Evolutionary conservation across 92 coral and sea anemone genomes (phyloP), one percentile per base, ranked within the genome.

Genomic region (Epizoanthus illoricatus): DNA sequence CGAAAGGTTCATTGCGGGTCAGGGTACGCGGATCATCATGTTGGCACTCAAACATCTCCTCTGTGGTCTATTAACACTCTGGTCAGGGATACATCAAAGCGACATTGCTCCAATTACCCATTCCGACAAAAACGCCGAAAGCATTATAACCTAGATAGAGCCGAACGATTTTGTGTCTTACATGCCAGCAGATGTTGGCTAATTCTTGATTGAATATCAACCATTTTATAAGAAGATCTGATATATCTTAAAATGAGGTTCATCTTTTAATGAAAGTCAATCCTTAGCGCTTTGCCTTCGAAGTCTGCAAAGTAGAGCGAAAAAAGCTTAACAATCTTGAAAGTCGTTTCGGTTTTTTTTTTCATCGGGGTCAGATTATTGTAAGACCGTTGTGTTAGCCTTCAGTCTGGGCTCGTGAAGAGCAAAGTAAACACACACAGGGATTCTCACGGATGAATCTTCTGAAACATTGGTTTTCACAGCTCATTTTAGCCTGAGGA

Each of bases 401-500:
- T 69, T 81, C 16, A 7, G 75, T 80, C 78, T 55, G 41, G 61
- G 55, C 33, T 19, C 67, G 39, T 20, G 1, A 12, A 70, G 28
- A 19, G 67, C 42, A 33, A 13, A 18, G 28, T 3, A 64, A 43
- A 57, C 33, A 20, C 17, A 21, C 59, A 16, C 15, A 16, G 43
- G 73, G 49, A 40, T 39, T 33, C 73, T 68, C 52, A 68, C 73
- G 5, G 9, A 16, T 16, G n/a, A 13, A 43, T 63, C 23, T 23
- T 20, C 20, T 64, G 23, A 78, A 78, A 78, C 67, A 63, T 43
- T 43, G 85, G 71, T 84, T 79, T 73, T 70, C 65, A 52, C 64
- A 49, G 72, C 85, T 88, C 81, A 56, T 88, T 88, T 88, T 85
- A 80, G 86, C 91, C 85, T 73, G 63, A 65, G 71, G 86, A 88